phyloP scores from a whole-genome alignment of 2,113 vertebrate genomes.

The Fregetta grallaria region DNA sequence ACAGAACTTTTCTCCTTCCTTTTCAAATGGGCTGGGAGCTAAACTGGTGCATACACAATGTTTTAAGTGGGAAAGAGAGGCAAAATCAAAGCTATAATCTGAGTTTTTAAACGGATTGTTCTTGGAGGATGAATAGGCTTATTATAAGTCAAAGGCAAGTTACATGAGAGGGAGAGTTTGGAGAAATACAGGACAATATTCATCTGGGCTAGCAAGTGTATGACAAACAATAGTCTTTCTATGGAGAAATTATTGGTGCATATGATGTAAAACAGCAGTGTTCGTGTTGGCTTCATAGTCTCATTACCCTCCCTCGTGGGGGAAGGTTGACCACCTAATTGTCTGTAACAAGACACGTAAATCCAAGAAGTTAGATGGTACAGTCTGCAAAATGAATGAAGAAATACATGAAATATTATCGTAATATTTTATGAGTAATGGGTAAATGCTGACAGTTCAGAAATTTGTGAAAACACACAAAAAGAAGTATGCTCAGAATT shows the following conservation, averaged over 20 bases:
- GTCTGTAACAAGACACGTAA: fast-evolving
- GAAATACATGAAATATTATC: not conserved
- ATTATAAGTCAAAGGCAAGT: not conserved
- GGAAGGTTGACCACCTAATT: not conserved
- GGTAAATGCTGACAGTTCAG: not conserved
- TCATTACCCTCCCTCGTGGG: fast-evolving
- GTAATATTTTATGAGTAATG: not conserved
- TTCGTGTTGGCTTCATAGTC: not conserved
- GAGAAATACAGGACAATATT: not conserved
- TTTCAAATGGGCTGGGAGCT: not conserved
- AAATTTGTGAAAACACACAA: not conserved
- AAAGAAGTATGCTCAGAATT: not conserved
- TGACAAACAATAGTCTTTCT: not conserved
- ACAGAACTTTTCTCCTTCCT: not conserved
- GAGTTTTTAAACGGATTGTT: not conserved
- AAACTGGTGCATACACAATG: not conserved
- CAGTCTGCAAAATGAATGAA: not conserved
- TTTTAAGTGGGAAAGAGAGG: not conserved
- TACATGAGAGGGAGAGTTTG: not conserved
- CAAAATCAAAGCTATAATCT: not conserved
- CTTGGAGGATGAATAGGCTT: not conserved
- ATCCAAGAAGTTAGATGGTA: not conserved
- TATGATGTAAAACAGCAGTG: not conserved
- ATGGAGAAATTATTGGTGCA: not conserved
- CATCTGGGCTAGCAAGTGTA: not conserved